phyloP scores from a whole-genome alignment of 2,797 vertebrate species.

The Gadopsis marmoratus region DNA sequence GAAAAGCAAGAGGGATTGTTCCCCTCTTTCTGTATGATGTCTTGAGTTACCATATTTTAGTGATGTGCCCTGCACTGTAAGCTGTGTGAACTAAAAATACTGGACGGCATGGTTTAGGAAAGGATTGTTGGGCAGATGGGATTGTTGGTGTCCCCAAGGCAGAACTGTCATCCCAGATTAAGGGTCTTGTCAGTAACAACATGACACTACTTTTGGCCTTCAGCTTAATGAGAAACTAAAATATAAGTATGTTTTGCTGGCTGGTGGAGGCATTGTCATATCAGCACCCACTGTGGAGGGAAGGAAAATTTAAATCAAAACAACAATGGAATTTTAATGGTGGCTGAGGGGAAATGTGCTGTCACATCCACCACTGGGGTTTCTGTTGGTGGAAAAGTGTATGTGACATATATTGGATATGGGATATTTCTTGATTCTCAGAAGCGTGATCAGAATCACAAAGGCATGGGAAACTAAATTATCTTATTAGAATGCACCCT shows the following conservation, averaged over 20 bases:
- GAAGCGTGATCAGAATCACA: constrained; percentile 34
- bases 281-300: constrained; percentile 4
- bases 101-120: constrained; percentile 19
- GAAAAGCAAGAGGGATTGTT: constrained; percentile 33
- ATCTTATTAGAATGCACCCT: constrained; percentile 26
- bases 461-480: constrained; percentile 24
- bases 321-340: constrained; percentile 41
- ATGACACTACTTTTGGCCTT: constrained; percentile 25
- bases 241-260: constrained; percentile 16
- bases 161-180: constrained; percentile 41
- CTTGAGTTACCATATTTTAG: constrained; percentile 51
- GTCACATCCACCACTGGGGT: constrained; percentile 18
- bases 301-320: constrained; percentile 9
- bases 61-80: constrained; percentile 22
- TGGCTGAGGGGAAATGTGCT: constrained; percentile 15
- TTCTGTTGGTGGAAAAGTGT: background rate
- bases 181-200: constrained; percentile 43
- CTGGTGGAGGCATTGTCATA: constrained; percentile 5
- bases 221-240: constrained; percentile 37
- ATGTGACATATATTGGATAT: constrained; percentile 23
- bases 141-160: constrained; percentile 26
- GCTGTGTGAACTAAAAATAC: constrained; percentile 41
- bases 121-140: constrained; percentile 39
- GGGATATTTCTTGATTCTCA: constrained; percentile 9
- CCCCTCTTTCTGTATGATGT: background rate